A percentile compares a stretch with the other conserved stretches of the same genome.
phyloP scores from a whole-genome alignment of 2,113 vertebrate species.

The Sciurus niger region DNA sequence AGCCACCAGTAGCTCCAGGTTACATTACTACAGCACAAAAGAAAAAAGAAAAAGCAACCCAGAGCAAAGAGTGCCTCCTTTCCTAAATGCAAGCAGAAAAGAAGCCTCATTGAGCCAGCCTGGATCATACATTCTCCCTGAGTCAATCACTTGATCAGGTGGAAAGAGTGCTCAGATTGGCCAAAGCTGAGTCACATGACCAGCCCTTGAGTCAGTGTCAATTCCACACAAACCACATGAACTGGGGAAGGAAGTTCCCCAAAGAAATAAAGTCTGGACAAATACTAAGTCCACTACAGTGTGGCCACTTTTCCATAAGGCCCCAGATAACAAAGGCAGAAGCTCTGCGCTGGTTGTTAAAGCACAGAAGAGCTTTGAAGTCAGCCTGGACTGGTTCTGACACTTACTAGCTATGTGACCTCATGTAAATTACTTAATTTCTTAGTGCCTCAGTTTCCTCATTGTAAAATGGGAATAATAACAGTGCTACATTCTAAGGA shows the following conservation, averaged over 20 bases:
- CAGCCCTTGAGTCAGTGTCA: not conserved
- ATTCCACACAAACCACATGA: constrained; percentile 8
- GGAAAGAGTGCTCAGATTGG: not conserved
- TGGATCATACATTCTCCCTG: not conserved
- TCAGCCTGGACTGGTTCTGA: constrained; percentile 56
- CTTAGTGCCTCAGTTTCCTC: constrained; percentile 50
- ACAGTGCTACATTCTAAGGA: constrained; percentile 1
- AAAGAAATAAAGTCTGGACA: not conserved
- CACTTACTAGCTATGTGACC: not conserved
- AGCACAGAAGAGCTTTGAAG: constrained; percentile 56
- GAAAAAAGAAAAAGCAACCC: not conserved
- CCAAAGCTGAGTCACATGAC: not conserved
- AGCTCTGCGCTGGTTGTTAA: not conserved
- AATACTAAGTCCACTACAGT: not conserved
- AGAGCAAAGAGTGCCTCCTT: not conserved
- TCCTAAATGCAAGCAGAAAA: not conserved
- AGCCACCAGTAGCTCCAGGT: not conserved
- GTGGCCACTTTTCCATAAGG: not conserved
- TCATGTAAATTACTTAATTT: constrained; percentile 60
- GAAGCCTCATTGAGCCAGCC: not conserved
- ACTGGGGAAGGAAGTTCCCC: not conserved
- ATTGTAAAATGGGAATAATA: constrained; percentile 10
- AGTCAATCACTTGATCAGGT: not conserved
- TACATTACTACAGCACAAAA: not conserved
- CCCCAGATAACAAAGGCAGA: not conserved